Base-by-base conservation (phyloP, 2,888 invertebrate genomes). In the Itoplectis maculator region DNA sequence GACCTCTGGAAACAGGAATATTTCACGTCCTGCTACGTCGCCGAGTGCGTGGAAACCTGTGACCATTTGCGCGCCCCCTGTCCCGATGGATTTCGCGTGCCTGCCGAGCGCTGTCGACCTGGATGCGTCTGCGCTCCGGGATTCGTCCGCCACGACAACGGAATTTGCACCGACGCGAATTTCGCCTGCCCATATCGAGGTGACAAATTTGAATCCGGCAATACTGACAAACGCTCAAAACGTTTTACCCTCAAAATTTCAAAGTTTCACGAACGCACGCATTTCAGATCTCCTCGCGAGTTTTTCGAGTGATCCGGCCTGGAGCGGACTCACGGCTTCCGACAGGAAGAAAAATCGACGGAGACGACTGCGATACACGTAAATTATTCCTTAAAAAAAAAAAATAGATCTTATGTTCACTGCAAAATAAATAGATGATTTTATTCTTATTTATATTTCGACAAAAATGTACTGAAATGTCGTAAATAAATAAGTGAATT, bases 91-190 rank as follows among this genome's bases (percentile, higher is more conserved):
- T 66, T 79, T 61, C 40, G 18, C 66, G 66, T 51, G 4, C 11
- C 18, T 4, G 15, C 15, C 51, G 54, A 82, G 1, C 13, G 68
- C 35, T 82, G 82, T 54, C 75, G 72, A 4, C 45, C 66, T 8
- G 82, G 82, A 37, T 82, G 79, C 51, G 61, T 75, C 9, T 82
- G 82, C 37, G 45, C 40, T 51, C 75, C 82, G 45, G 82, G 79
- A 18, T 79, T 66, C 29, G 51, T 82, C 37, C 75, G 82, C 18
- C 79, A 82, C 42, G 9, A 29, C 1, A 47, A 82, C 51, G 79
- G 79, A 4, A 54, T 72, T n/a, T 82, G 82, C 40, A 75, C 66
- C 1, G 11, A 20, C 15, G 59, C 65, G 18, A 76, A 15, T 9
- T 8, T 76, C 49, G 75, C 40, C 15, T 79, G 82, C 65, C 29